Base-by-base conservation (phyloP, 2,797 vertebrate genomes). In the Urocyon cinereoargenteus region DNA sequence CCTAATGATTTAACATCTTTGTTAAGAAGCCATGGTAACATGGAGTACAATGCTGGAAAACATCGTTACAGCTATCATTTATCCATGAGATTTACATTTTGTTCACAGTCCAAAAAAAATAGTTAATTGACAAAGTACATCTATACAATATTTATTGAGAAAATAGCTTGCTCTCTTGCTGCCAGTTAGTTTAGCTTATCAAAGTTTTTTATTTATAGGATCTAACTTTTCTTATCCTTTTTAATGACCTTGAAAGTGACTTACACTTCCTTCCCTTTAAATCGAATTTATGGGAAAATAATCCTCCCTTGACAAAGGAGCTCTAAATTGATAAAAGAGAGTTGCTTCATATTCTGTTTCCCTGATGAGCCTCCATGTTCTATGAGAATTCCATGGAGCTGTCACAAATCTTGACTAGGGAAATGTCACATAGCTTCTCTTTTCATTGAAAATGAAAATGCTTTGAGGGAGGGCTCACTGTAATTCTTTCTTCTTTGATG, bases 21-120 rank as follows among this genome's bases (percentile, higher is more conserved):
- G 98, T 96, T 98, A 98, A 70, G 96, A 98, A 88, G 90, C 91
- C 57, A 82, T 72, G 91, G 78, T 85, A 98, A 97, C 75, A 86
- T 61, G 87, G 73, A 78, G 68, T 86, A 96, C 96, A 94, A 98
- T 1, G 0, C 92, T 97, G 88, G 73, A 96, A 98, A 97, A 98
- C 96, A 97, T 98, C 97, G 98, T 98, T 98, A 96, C 95, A 98
- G 87, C 91, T 77, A 97, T 97, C 96, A 94, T 96, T 98, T 98
- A 94, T 96, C 97, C 70, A 72, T 97, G 97, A 97, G 95, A 96
- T 95, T 98, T 98, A 98, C 96, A 98, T 98, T 98, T 98, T 98
- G 86, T 94, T 98, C 82, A 81, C 82, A 95, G 73, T 97, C 10
- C 95, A 97, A 98, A 83, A 97, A 97, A 75, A 21, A 31, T 28